Evolutionary conservation across 1,140 invertebrate genomes (phyloP), one percentile per base, ranked within the genome.

Genomic region (Mamestra configurata): DNA sequence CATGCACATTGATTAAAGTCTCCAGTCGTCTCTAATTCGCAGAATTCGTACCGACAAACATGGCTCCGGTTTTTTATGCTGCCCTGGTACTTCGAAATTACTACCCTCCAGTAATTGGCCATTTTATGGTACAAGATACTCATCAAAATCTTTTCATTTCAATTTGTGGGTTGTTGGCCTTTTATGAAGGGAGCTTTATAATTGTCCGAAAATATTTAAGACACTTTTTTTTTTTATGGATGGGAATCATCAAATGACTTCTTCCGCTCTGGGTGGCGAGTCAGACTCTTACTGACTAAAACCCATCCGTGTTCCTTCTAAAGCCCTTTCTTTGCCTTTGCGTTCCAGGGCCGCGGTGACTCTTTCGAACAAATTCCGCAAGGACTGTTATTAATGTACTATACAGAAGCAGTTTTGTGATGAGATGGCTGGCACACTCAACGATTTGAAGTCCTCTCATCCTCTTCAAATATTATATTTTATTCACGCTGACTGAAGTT

Each of bases 21-120:
- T 18, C 35, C 49, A 24, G 24, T 55, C 8, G 24, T 37, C 8
- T 75, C 71, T 59, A 59, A 75, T 75, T 75, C 71, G 31, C 53
- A n/a, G 71, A 59, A 75, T 55, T 24, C 53, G 20, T 75, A 27
- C 53, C 53, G 51, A 59, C 51, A 57, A 59, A 51, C 68, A 53
- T 11, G 40, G 13, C 66, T 49, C 13, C 20, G 18, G 1, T 15
- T 43, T 43, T 40, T 59, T 40, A 40, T 75, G 11, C 8, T 57
- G 31, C 18, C 40, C 66, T 70, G 37, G 66, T 57, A 13, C 51
- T 53, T 73, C 71, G 13, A 57, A 75, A 75, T 75, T 75, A 24
- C 71, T 75, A 71, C 68, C 68, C 68, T 71, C 20, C 68, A 53
- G 68, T 71, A 71, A 71, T 51, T 71, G 68, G 15, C 35, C 68